Base-by-base conservation (phyloP, 2,113 vertebrate species). In the Solenodon paradoxus region DNA sequence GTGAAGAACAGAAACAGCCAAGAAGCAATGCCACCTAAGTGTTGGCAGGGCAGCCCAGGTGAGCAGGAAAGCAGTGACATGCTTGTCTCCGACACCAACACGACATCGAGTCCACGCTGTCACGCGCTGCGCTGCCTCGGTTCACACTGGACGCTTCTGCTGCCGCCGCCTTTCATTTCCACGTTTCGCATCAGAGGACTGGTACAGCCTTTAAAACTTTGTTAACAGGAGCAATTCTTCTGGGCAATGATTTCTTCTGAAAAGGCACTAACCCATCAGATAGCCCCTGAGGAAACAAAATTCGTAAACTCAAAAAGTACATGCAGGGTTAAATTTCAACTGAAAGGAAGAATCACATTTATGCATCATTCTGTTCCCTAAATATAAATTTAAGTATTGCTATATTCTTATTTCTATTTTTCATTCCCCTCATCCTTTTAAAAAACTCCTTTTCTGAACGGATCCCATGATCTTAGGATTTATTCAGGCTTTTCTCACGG, bases 231-330 rank as follows among this genome's bases (percentile, higher is more conserved):
- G 57, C 82, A 93, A 97, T 96, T 95, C 97, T 97, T 92, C n/a
- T 89, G 92, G 0, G 0, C 92, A 82, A 13, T 84, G 96, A 47
- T 75, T 90, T 24, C 89, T 38, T 79, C 96, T 93, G 84, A 97
- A 86, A 89, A 95, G 79, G 95, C 55, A 92, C 87, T 99, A 99
- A 83, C 99, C 99, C 99, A 99, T 99, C 88, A 99, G 98, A 98
- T 99, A 99, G 90, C 99, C 99, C 90, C 99, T 99, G 98, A 3
- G 97, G 94, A 97, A 98, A 88, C 92, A 95, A 95, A 95, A 95
- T 68, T 35, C 16, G 83, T 13, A 89, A 68, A 87, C 45, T 94
- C 45, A 84, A 92, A 81, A 90, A 64, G 49, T 45, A 45, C 12
- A 45, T 77, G 12, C 5, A 53, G 7, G 17, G 38, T 71, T 88